These are phyloP conservation scores for Pilophorus perplexus DNA, from an alignment of 2,888 invertebrate genomes.

Conservation along the genomic window DNA sequence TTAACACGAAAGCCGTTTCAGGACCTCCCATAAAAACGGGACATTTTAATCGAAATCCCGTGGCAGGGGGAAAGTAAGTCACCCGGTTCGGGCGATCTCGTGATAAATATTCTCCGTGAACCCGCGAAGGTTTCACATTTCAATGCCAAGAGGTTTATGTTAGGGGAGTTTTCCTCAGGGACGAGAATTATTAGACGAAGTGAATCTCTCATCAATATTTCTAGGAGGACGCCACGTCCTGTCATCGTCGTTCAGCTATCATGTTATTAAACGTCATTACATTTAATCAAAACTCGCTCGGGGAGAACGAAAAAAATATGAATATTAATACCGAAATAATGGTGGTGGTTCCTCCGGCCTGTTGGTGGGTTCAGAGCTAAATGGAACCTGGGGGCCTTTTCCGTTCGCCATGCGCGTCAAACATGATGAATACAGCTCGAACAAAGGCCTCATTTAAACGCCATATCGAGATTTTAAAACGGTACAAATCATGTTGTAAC, in stretches of 20 bases:
- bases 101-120: too few relatives aligned
- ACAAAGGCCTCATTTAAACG: too few relatives aligned
- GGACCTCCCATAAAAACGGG: constrained; percentile 11
- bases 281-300: constrained; percentile 28
- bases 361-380: constrained; percentile 13
- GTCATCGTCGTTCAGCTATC: constrained; percentile 29
- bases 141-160: too few relatives aligned
- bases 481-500: too few relatives aligned
- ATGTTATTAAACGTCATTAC: constrained; percentile 39
- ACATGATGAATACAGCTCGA: too few relatives aligned
- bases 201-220: constrained; percentile 10
- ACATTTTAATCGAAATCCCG: constrained; percentile 1
- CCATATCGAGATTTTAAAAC: too few relatives aligned
- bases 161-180: too few relatives aligned
- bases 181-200: constrained; percentile 16
- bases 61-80: constrained; percentile 4
- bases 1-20: not conserved
- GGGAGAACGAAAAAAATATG: constrained; percentile 15
- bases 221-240: not conserved
- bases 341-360: not conserved
- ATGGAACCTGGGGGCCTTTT: too few relatives aligned
- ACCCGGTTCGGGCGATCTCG: not conserved
- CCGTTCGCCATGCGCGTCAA: too few relatives aligned
- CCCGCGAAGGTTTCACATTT: too few relatives aligned
- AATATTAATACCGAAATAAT: constrained; percentile 33